Evolutionary conservation across 1,140 invertebrate genomes (phyloP).

Genomic region (Trissolcus basalis): DNA sequence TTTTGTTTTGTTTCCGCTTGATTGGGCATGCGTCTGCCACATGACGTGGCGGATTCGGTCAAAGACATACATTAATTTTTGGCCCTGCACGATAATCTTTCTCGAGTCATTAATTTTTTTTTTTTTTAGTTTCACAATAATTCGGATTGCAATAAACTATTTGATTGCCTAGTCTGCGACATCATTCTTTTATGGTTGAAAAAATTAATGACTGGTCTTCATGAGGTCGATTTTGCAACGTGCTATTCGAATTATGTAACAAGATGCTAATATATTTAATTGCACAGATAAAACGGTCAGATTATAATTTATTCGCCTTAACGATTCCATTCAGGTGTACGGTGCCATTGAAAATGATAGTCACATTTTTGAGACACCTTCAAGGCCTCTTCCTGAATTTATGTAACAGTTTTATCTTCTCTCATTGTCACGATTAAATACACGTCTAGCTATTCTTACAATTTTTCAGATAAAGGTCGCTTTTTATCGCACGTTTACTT

Average conservation of each 20-base stretch:
- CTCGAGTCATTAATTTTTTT: neutral
- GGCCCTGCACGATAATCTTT: neutral
- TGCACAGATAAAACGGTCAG: constrained; percentile 28
- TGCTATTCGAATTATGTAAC: constrained; percentile 27
- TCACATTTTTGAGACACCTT: constrained; percentile 40
- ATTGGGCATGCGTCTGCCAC: constrained; percentile 34
- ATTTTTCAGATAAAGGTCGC: neutral
- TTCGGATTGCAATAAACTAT: too few species aligned
- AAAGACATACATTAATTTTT: constrained; percentile 30
- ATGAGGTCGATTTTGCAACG: constrained; percentile 24
- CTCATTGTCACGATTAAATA: constrained; percentile 30
- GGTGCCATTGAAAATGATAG: constrained; percentile 46
- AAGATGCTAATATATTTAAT: constrained; percentile 48
- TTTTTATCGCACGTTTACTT: neutral
- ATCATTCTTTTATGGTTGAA: constrained; percentile 14
- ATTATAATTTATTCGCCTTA: constrained; percentile 41
- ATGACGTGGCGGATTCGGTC: constrained; percentile 34
- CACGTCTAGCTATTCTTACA: constrained; percentile 6
- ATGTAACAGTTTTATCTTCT: constrained; percentile 39
- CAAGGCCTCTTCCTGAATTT: constrained; percentile 51
- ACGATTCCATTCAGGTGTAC: constrained; percentile 41
- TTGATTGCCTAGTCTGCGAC: too few species aligned
- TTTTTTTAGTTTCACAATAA: neutral
- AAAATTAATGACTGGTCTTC: constrained; percentile 10
- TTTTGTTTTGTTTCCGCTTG: constrained; percentile 29